A percentile compares a stretch with the other conserved stretches of the same genome.
These are phyloP conservation scores for Periphyllus acericola DNA, from an alignment of 2,888 invertebrate species.

Conservation along the genomic window DNA sequence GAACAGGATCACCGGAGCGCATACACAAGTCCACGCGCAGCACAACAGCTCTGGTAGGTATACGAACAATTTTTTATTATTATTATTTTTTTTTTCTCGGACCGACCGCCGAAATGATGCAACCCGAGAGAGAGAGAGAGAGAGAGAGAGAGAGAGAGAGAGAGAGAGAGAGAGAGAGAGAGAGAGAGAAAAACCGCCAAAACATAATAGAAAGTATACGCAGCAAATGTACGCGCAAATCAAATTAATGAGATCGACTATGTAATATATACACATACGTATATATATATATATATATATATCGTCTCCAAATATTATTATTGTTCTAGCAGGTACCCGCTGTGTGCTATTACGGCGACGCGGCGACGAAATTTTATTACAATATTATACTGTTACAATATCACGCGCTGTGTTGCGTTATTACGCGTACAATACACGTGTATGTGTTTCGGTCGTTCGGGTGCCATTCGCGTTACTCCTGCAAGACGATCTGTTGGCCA, in stretches of 20 bases:
- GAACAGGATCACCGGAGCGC: neutral
- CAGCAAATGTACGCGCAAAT: neutral
- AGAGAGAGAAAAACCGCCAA: no score
- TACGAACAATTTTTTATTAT: neutral
- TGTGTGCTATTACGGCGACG: neutral
- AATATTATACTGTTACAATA: neutral
- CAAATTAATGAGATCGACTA: conserved; percentile 17
- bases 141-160: no score
- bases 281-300: neutral
- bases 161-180: no score
- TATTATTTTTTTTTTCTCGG: conserved; percentile 7
- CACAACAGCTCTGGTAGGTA: neutral
- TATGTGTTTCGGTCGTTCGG: neutral
- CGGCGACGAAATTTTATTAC: neutral
- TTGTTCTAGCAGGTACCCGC: neutral
- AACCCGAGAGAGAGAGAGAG: neutral
- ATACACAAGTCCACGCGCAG: neutral
- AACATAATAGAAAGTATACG: conserved; percentile 30
- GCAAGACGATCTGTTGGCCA: neutral
- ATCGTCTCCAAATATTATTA: neutral
- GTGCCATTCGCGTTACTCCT: neutral
- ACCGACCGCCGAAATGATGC: conserved; percentile 24
- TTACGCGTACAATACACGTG: neutral
- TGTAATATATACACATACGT: no score
- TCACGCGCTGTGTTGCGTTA: neutral